Base-by-base conservation (phyloP, 2,888 invertebrate species). In the Rhagonycha fulva region DNA sequence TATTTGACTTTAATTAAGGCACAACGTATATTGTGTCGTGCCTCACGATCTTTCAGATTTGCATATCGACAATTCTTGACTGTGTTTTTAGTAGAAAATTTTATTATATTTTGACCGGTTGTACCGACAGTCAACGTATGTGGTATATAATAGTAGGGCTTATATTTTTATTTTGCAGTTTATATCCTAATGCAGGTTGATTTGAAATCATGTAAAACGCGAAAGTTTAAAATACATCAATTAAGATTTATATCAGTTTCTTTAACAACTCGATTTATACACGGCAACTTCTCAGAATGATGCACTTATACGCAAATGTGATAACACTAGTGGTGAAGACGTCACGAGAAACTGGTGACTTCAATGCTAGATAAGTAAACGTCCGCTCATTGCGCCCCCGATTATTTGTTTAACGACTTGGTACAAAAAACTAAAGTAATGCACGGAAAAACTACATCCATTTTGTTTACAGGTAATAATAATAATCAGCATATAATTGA, bases 21-120 rank as follows among this genome's bases (percentile, higher is more conserved):
- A 73, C 78, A 78, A 72, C 75, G 75, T 78, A 75, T 76, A 73
- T 76, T 80, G 80, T 83, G 82, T 83, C 83, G 83, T 83, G 83
- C 81, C 81, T 82, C 83, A 83, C 83, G 83, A 83, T 82, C 80
- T 78, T 75, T 72, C 62, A 69, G 66, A 83, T 83, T 83, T 83
- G 82, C 83, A 83, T 83, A 83, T 82, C 81, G 77, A 77, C 74
- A 77, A 75, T 78, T 78, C 72, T 72, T 66, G 26, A 26, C 81
- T 81, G 82, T 47, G 82, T 79, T 77, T 76, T 79, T 77, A 28
- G 61, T 68, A 32, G 60, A 62, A 70, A 71, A 30, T 30, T 68
- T 47, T 47, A 47, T 47, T 47, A 47, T 47, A 47, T 47, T 47
- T 47, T 47, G 47, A 47, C 47, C n/a, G 47, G 19, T 5, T 62